phyloP scores from a whole-genome alignment of 2,113 vertebrate genomes.

The Thinocorus orbignyianus region DNA sequence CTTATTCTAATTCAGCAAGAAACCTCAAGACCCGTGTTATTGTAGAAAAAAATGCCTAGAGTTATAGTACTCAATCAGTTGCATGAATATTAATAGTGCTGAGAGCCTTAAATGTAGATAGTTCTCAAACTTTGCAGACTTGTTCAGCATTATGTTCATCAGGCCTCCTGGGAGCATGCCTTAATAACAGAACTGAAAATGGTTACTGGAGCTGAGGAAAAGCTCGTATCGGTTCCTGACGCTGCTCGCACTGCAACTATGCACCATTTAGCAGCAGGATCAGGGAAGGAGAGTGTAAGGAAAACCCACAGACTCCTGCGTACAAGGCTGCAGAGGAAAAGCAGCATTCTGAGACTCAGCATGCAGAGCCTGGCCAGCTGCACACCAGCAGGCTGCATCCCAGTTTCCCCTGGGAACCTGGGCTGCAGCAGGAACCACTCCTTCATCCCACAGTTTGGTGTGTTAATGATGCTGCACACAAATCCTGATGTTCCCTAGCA shows the following conservation, averaged over 20 bases:
- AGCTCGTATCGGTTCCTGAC: rapidly evolving
- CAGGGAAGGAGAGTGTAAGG: not conserved
- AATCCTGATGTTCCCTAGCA: not conserved
- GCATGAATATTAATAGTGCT: not conserved
- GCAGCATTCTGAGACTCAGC: not conserved
- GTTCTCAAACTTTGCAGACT: not conserved
- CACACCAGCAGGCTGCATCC: rapidly evolving
- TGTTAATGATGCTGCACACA: not conserved
- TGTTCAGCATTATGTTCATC: not conserved
- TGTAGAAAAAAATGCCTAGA: not conserved
- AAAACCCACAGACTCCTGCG: not conserved
- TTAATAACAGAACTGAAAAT: not conserved
- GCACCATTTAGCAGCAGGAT: not conserved
- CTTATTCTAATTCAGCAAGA: not conserved
- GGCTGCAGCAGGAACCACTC: not conserved
- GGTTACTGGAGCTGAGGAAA: not conserved
- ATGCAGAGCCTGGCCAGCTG: not conserved
- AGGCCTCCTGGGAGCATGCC: not conserved
- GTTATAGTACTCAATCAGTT: not conserved
- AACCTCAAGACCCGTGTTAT: not conserved
- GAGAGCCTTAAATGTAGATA: not conserved
- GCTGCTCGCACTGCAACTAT: not conserved
- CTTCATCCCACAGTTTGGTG: not conserved
- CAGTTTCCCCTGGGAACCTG: not conserved
- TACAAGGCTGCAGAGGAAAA: not conserved